Base-by-base conservation (phyloP, 2,113 vertebrate species). In the Lampris incognitus region DNA sequence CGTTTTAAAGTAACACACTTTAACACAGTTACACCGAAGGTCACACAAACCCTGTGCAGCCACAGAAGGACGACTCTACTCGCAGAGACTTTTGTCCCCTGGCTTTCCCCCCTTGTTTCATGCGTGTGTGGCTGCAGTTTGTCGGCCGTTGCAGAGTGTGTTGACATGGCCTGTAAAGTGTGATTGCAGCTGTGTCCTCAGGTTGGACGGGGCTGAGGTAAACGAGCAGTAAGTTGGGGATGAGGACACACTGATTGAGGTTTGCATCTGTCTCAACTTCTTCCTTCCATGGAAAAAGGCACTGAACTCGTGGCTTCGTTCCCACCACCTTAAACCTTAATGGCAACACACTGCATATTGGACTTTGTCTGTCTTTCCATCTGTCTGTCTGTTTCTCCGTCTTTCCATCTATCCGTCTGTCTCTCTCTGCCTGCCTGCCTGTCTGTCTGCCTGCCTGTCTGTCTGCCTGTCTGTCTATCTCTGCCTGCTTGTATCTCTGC, bases 261-360 rank as follows among this genome's bases (percentile, higher is more conserved):
- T 81, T 78, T 76, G 81, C 4, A 57, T 82, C 52, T 74, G 74
- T 75, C 82, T 81, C 86, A 54, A 69, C 64, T 69, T 66, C 73
- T 67, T 89, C 87, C 57, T 49, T 57, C 24, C 10, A 38, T 13
- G 13, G 37, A 24, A 36, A 36, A 59, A 11, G 78, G 81, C 72
- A 77, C 85, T 89, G 89, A 84, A 89, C 85, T 87, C 83, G 76
- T 4, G 55, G 66, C 37, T 90, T 90, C 86, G 89, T 89, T 90
- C 91, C 84, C 82, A 71, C 79, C 4, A 46, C 44, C 81, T 89
- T 74, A 76, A 87, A 85, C 81, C 77, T 13, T 66, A 50, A 73
- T 48, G 42, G 52, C 65, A 72, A 85, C 67, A 82, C 46, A 66
- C 66, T 54, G 68, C 72, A 82, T 83, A 87, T 87, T 65, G 83